Evolutionary conservation across 2,797 vertebrate species (phyloP), one percentile per base, ranked within the genome.

Genomic region (Chaenodraco wilsoni): DNA sequence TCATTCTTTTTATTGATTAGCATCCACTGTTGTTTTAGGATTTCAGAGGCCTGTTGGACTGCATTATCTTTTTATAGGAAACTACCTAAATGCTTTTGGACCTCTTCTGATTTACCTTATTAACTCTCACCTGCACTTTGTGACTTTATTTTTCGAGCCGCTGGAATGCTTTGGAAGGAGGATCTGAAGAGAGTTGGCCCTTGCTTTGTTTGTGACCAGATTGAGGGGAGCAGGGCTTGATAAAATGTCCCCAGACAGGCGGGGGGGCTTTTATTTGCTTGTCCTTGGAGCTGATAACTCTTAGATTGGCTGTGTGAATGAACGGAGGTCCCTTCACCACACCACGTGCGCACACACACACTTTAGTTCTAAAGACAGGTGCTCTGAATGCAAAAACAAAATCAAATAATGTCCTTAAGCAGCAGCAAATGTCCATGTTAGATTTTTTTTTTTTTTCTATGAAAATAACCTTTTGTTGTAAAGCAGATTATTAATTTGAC

Each of bases 231-330:
- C 69, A 69, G 79, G 66, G 60, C 87, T 94, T 93, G 94, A 94
- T 94, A 93, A 94, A 94, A 93, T 92, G 91, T 94, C 87, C 93
- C 83, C 23, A 60, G 72, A 85, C 82, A 86, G 85, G 86, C 88
- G 82, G 84, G 84, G 65, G 69, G 75, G 84, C 86, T 89, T 93
- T 88, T 95, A 92, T 96, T 95, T 96, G 88, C 94, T 93, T 66
- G 93, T 91, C 95, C 95, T 95, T 95, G 95, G 88, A 92, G 88
- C 93, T 92, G 95, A 95, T 95, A 94, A 93, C 87, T 88, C 68
- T 46, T 79, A 87, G 94, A 94, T 93, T 92, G 89, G 68, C 72
- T 89, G 88, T 93, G 95, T 95, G 94, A 96, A 95, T 94, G 94
- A 95, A 95, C 95, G 71, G 88, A 79, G 90, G 95, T 94, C 88